Evolutionary conservation across 2,113 vertebrate genomes (phyloP), one percentile per base, ranked within the genome.

Genomic region (Alexandromys fortis): DNA sequence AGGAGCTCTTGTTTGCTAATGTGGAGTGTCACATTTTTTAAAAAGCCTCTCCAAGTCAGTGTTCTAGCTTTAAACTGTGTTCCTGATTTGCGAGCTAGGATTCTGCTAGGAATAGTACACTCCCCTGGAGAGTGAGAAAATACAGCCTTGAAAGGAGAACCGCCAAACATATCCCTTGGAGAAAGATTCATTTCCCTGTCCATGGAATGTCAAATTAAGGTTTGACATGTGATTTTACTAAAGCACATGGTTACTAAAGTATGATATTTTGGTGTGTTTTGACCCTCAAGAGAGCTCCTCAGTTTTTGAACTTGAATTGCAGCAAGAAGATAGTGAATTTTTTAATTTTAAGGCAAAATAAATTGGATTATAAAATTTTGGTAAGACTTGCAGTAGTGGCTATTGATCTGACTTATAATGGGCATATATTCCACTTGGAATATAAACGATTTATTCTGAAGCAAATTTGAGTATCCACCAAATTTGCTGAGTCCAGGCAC

Each of bases 221-320:
- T 28, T 77, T 75, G 79, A n/a, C 73, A 22, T 55, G 33, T 42
- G 21, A 47, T 89, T 91, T 19, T 70, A 16, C 45, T 68, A 24
- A 47, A 72, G 73, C 28, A 73, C 55, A 7, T 68, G 90, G 73
- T 79, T 90, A 87, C 68, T 49, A 63, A 63, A 79, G 68, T n/a
- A 16, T 3, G 95, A 5, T 28, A 76, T 90, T 92, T 90, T 79
- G 22, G 83, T 82, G 13, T 91, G n/a, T 86, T 89, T 65, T 77
- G 47, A 86, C 90, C 65, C 72, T 96, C 24, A 82, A 55, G 75
- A 70, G 85, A 61, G 49, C 55, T 77, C 28, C 79, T n/a, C 55
- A 22, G 55, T 93, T 67, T 58, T 94, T 96, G 42, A 95, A 95
- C 45, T 91, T 89, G 49, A 76, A 10, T 95, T 96, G 61, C 63